Evolutionary conservation across 2,113 vertebrate genomes (phyloP).

Genomic region (Erinaceus europaeus): DNA sequence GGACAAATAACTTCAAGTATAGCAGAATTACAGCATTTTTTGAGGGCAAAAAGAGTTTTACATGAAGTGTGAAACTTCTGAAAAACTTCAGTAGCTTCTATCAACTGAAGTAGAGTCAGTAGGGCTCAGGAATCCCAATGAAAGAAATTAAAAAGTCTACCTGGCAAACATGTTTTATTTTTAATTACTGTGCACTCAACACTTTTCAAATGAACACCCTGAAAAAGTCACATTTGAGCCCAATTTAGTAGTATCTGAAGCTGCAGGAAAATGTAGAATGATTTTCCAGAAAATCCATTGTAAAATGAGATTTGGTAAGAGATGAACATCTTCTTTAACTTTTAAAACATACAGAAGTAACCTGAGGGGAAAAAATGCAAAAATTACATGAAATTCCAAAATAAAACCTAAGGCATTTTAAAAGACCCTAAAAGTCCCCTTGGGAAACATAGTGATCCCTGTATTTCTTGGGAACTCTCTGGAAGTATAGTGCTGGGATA

Average conservation of each 20-base stretch:
- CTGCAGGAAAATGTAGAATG: not conserved
- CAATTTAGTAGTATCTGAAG: not conserved
- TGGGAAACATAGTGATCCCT: not conserved
- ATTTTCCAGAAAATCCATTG: not conserved
- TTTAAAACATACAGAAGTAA: not conserved
- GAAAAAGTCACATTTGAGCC: not conserved
- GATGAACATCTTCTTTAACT: not conserved
- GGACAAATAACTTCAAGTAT: not conserved
- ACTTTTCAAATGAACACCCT: constrained; percentile 20
- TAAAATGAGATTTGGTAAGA: constrained; percentile 23
- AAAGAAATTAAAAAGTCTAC: not conserved
- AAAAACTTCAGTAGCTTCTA: too few relatives aligned
- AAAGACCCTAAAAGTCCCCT: not conserved
- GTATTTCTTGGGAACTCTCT: not conserved
- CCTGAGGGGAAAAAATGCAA: not conserved
- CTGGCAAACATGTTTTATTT: not conserved
- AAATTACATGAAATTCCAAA: not conserved
- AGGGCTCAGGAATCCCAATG: too few relatives aligned
- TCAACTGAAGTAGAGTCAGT: too few relatives aligned
- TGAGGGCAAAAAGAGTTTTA: not conserved
- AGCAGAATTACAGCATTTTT: not conserved
- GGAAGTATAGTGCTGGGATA: not conserved
- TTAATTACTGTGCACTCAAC: not conserved
- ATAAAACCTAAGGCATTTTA: not conserved
- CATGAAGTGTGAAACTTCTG: too few relatives aligned